Evolutionary conservation across 2,113 vertebrate species (phyloP).

Genomic region (Elachura formosa): DNA sequence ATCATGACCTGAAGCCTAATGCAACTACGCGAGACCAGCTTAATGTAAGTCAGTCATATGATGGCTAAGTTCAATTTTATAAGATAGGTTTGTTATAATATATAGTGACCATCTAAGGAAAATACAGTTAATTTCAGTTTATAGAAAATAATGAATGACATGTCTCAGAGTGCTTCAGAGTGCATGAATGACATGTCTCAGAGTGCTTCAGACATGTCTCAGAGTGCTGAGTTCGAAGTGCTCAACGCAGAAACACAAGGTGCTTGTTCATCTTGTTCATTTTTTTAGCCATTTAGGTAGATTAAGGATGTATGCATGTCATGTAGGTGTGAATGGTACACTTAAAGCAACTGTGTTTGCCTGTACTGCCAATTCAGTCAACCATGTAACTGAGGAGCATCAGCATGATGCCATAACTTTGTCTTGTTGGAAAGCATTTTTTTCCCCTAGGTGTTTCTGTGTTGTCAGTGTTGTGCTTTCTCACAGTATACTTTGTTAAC

Average conservation of each 20-base stretch:
- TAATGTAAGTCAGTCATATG: conserved; percentile 76
- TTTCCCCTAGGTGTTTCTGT: background rate
- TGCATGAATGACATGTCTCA: background rate
- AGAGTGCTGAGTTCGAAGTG: background rate
- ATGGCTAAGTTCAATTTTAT: background rate
- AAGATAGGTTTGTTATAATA: background rate
- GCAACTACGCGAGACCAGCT: conserved; percentile 95
- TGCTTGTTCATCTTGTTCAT: background rate
- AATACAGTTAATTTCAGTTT: background rate
- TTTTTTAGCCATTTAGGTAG: background rate
- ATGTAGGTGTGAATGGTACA: background rate
- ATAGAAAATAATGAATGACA: background rate
- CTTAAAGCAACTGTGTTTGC: background rate
- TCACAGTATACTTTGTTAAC: background rate
- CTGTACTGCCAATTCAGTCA: background rate
- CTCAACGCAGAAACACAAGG: background rate
- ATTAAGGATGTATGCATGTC: background rate
- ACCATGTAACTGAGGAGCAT: background rate
- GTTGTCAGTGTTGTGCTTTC: background rate
- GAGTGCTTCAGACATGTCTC: background rate
- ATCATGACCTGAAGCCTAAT: conserved; percentile 97
- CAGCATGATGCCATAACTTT: background rate
- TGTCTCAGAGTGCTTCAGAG: background rate
- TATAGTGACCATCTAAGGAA: background rate
- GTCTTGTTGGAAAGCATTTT: background rate